Evolutionary conservation across 2,888 invertebrate genomes (phyloP), one percentile per base, ranked within the genome.

Genomic region (Eupithecia subumbrata): DNA sequence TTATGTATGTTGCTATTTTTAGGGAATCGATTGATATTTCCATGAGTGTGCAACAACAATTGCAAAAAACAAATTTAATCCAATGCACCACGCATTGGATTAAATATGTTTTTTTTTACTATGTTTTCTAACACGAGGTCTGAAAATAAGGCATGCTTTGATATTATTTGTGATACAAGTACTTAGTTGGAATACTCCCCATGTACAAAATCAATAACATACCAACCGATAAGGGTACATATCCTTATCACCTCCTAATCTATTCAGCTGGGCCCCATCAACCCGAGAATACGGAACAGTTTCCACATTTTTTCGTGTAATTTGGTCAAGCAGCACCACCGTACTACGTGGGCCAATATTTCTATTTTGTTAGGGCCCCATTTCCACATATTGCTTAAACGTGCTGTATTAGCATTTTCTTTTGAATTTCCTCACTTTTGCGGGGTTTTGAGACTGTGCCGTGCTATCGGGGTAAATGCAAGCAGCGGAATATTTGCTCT

Each of bases 311-410:
- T 45, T 73, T 75, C 68, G 14, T 70, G 76, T 78, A 81, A 81
- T 80, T 81, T 81, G 81, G 81, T 79, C 79, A 80, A 79, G 79
- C 78, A 71, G 71, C 69, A 64, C 60, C 64, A 66, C 52, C 52
- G 30, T 68, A 52, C 67, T 79, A 82, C 83, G 83, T 82, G 83
- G 69, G 77, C 80, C 81, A 81, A 83, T 82, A 83, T 82, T 80
- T 81, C 77, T 80, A 80, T 81, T 80, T 80, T 81, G 81, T 80
- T 80, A 81, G 78, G 79, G 73, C 79, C 68, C 77, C 76, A 74
- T 78, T 77, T 78, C 72, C 78, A 40, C 73, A 79, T 83, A 82
- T 82, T 81, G 79, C 78, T 74, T 68, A 73, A 80, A 82, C 82
- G 82, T 83, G 82, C 78, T 64, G 69, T 78, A 82, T 82, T 83